Base-by-base conservation (phyloP, 2,888 invertebrate genomes). In the Blera fallax region DNA sequence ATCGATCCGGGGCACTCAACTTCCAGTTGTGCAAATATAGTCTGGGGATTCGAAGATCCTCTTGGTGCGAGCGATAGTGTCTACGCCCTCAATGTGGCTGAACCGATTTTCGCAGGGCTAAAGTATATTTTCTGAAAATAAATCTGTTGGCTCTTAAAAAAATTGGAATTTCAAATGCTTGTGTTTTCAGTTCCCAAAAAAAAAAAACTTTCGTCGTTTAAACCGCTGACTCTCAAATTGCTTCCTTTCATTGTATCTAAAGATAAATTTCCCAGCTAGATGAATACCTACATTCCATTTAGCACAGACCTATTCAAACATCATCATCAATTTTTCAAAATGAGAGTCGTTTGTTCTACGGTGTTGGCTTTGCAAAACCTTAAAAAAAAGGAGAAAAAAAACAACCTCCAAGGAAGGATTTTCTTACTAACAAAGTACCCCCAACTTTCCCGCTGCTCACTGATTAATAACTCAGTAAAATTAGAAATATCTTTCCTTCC, bases 401-500 rank as follows among this genome's bases (percentile, higher is more conserved):
- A 24, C 65, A 21, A 50, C 27, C 43, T 27, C 24, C 32, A 37
- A 64, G 43, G 45, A 69, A 79, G 69, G 73, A 70, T 69, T 72
- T 84, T 34, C 69, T 80, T 74, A 50, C 67, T 21, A 52, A 52
- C 79, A 48, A 79, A 79, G 64, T 58, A 43, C 40, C 60, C 48
- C 62, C 76, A 62, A 72, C 69, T 67, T 81, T 72, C 64, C 62
- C 60, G 48, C 81, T 37, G 21, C 70, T 58, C 72, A 67, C 81
- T 85, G 85, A 85, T 85, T 85, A 85, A 85, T 85, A 80, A 85
- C 85, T 85, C 85, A 81, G 81, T 85, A 81, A 85, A 85, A 85
- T 85, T 85, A 85, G 85, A 85, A 85, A 85, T 85, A 85, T 85
- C 85, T 65, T 81, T 81, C 85, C 58, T 81, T 85, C 85, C 76